Evolutionary conservation across 2,797 vertebrate species (phyloP).

Genomic region (Rhinichthys osculus): DNA sequence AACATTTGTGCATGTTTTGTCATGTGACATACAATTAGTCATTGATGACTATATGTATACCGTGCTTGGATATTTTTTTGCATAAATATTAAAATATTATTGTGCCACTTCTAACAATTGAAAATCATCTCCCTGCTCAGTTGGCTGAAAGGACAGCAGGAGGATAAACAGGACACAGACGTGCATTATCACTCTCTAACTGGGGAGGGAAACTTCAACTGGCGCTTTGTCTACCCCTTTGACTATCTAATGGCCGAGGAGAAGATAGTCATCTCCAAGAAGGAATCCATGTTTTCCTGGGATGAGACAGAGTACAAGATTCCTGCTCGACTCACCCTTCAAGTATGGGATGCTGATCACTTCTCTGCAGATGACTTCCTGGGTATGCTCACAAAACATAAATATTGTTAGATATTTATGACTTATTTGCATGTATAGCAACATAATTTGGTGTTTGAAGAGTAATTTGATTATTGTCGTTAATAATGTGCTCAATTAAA

Average conservation of each 20-base stretch:
- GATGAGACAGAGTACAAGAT: conserved; percentile 99
- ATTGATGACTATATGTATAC: neutral
- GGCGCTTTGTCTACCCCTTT: conserved; percentile 95
- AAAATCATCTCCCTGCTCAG: conserved; percentile 70
- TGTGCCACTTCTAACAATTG: conserved; percentile 5
- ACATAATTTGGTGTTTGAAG: neutral
- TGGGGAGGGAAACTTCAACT: conserved; percentile 98
- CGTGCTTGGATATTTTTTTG: conserved; percentile 60
- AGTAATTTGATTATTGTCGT: neutral
- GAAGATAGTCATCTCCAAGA: conserved; percentile 97
- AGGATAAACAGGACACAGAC: conserved; percentile 98
- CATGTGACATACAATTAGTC: conserved; percentile 36
- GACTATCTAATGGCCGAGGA: conserved; percentile 97
- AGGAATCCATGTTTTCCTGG: conserved; percentile 99
- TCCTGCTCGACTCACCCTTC: conserved; percentile 92
- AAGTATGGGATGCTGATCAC: conserved; percentile 98
- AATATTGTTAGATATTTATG: neutral
- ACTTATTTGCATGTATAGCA: neutral
- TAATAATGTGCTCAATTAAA: conserved; percentile 12
- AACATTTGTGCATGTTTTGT: conserved; percentile 70
- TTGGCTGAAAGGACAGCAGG: conserved; percentile 98
- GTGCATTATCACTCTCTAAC: conserved; percentile 98
- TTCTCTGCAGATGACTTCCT: conserved; percentile 98
- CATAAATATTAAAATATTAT: conserved; percentile 54
- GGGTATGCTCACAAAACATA: conserved; percentile 74